Evolutionary conservation across 2,888 invertebrate species (phyloP).

Genomic region (Clistopyga incitator): DNA sequence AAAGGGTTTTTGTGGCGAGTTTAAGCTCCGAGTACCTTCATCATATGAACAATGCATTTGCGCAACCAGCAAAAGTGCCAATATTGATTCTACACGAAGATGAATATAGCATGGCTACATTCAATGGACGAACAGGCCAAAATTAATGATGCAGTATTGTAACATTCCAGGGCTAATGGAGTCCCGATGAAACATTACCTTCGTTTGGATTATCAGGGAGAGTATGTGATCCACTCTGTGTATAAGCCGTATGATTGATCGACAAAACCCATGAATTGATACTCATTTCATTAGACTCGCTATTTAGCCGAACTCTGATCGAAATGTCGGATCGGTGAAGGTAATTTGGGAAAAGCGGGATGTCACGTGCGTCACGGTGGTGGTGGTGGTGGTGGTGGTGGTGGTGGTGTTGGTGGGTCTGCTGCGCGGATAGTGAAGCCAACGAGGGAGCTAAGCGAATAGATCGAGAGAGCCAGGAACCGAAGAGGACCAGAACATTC

Average conservation of each 20-base stretch:
- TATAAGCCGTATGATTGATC: conserved; percentile 17
- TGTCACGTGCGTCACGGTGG: conserved; percentile 12
- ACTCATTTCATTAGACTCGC: not conserved
- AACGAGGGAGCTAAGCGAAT: not conserved
- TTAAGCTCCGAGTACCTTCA: not conserved
- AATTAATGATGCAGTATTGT: not conserved
- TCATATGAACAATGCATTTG: not conserved
- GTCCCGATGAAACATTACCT: not conserved
- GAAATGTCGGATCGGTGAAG: conserved; percentile 10
- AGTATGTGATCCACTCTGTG: not conserved
- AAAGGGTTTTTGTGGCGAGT: not conserved
- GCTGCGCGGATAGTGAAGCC: conserved; percentile 2
- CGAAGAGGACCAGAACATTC: conserved; percentile 2
- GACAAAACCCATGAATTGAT: not conserved
- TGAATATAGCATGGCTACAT: too few species aligned
- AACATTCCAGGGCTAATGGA: conserved; percentile 1
- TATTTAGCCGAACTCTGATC: not conserved
- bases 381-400: too few species aligned
- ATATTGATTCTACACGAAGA: not conserved
- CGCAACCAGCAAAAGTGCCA: not conserved
- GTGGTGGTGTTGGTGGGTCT: too few species aligned
- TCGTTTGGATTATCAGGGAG: not conserved
- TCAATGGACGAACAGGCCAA: not conserved
- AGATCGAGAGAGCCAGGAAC: conserved; percentile 1
- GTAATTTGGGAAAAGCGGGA: conserved; percentile 43